Base-by-base conservation (phyloP, 2,797 vertebrate species). In the Cyclopterus lumpus region DNA sequence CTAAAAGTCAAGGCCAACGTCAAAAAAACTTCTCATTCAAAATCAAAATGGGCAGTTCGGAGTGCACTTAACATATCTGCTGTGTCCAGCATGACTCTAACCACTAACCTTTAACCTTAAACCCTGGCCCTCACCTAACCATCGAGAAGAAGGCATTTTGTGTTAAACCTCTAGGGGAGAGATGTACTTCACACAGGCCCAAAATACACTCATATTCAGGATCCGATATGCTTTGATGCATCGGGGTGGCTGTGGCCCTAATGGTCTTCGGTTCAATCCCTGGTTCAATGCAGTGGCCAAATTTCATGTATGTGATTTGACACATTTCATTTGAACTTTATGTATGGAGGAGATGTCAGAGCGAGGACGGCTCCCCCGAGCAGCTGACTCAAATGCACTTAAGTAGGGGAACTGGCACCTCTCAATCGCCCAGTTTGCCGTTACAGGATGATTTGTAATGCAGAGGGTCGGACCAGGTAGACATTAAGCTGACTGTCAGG, bases 1-100 rank as follows among this genome's bases (percentile, higher is more conserved):
- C 64, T 64, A 44, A 66, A 75, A 81, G 20, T 67, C 28, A 44
- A 36, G n/a, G 54, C 15, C 22, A 46, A 38, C 16, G 18, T 38
- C 4, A 11, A 51, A 34, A 22, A 5, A 49, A 64, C 38, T 40
- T 40, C 15, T 42, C 15, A 28, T 46, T 64, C 42, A 64, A 63
- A 30, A 42, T 77, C 3, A 15, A 26, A 73, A 51, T 18, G 20
- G 11, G 8, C 6, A 65, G 1, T 62, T 62, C 54, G 57, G 3
- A 42, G 20, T 42, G 12, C 11, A 16, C 15, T 66, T 10, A n/a
- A 40, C 3, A n/a, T 44, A 63, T 55, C 6, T 64, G 34, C 20
- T 10, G 16, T 10, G n/a, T 16, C n/a, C 20, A 66, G 28, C 24
- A 59, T 34, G 22, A 53, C 2, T 40, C 32, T 12, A 54, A 24